Evolutionary conservation across 2,888 invertebrate genomes (phyloP), one percentile per base, ranked within the genome.

Genomic region (Didymodactylos carnosus): DNA sequence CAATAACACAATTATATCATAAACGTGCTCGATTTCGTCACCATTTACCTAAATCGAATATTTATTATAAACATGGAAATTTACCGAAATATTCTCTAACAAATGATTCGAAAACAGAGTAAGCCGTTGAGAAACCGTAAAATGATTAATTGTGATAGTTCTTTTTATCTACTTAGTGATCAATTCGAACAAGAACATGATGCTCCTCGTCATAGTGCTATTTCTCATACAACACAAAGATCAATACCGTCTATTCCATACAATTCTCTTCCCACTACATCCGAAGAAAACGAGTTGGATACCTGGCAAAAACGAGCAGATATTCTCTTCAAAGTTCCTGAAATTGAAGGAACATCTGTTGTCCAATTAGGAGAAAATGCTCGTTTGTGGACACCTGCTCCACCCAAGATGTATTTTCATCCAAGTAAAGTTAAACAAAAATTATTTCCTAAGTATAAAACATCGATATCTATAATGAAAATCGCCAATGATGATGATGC

Each of bases 341-440:
- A 62, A 62, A 35, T 62, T n/a, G 62, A 62, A 35, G 62, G 62
- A 19, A 19, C 16, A 19, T 62, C 62, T 35, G 62, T 35, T 35
- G 6, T 62, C 11, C 19, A 29, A n/a, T 11, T 35, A 10, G 62
- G 35, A n/a, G 35, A 29, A 35, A 19, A 62, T 62, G n/a, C 35
- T 62, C 62, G 35, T 41, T 71, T 74, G 39, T 46, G 71, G 62
- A 71, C 62, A 39, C 74, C 74, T 23, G 71, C 74, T 13, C 74
- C 74, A 35, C 74, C 74, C 3, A 74, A 74, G 62, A 74, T 74
- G 74, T 39, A 43, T 39, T 27, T 74, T 35, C 71, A 62, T 29
- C 71, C 71, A n/a, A 53, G 71, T 43, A 51, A 39, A 51, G 39
- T 74, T 13, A 51, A 39, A 53, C 46, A 72, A 35, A 40, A 39